Evolutionary conservation across 2,113 vertebrate genomes (phyloP), one percentile per base, ranked within the genome.

Genomic region (Misgurnus mizolepis): DNA sequence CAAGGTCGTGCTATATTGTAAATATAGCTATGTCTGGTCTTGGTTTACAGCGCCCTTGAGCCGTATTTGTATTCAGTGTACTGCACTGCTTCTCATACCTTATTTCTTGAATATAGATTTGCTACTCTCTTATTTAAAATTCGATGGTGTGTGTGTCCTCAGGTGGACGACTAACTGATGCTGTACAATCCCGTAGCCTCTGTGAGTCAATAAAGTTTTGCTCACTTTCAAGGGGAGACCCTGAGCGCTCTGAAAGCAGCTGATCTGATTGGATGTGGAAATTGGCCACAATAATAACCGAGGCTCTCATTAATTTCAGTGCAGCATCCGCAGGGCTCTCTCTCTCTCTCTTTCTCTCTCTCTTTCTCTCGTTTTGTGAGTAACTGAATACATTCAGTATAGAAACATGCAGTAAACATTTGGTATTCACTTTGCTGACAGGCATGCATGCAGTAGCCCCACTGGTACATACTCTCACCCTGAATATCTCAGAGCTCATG

Each of bases 211-310:
- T 71, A 60, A 83, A 71, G 58, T 80, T 69, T 70, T 39, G 67
- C 79, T 80, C 47, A 56, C 58, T 77, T 55, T 53, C 45, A 9
- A 65, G 43, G 78, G 82, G 50, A 77, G 65, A 80, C 77, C 72
- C 77, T 80, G 64, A 79, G 76, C 53, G n/a, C 73, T 74, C 18
- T 12, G 7, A 72, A 65, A 27, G 62, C 78, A 8, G 55, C 12
- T n/a, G 4, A 60, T 80, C 67, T 83, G 82, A 83, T 80, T 83
- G 73, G 60, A 72, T 58, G 78, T 40, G 82, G 78, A 80, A 80
- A 83, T 83, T 77, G 76, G 78, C 72, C 40, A 17, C 68, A 76
- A 70, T 80, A 83, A 80, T 83, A 80, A 66, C 69, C 47, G 45
- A 56, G 66, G 55, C 60, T 80, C 69, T 80, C 78, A 80, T 80